Evolutionary conservation across 2,797 vertebrate genomes (phyloP).

Genomic region (Etheostoma nigrum): DNA sequence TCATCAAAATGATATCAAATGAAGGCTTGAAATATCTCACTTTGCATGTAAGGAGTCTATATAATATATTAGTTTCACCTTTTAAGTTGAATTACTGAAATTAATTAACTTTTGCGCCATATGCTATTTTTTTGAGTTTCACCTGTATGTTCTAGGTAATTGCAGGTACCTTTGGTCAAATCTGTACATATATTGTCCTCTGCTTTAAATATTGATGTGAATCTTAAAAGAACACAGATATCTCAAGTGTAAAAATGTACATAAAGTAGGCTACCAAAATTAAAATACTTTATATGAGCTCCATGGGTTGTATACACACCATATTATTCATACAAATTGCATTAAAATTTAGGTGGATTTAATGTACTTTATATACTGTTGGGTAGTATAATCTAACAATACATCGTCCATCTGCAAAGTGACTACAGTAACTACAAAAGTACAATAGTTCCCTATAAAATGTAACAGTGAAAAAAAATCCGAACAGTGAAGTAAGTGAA

Average conservation of each 20-base stretch:
- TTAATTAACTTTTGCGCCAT: no score
- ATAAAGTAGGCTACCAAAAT: neutral
- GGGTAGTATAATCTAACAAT: no score
- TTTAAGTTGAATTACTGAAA: no score
- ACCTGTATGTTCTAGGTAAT: neutral
- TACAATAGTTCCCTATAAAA: neutral
- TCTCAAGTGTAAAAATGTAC: neutral
- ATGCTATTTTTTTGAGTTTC: no score
- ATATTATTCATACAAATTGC: no score
- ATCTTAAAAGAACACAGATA: neutral
- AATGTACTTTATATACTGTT: neutral
- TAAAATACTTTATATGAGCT: neutral
- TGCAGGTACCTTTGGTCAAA: neutral
- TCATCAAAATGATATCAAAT: no score
- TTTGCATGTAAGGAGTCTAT: no score
- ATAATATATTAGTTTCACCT: no score
- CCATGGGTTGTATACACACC: no score
- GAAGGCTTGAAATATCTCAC: no score
- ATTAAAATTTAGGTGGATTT: no score
- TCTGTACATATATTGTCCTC: neutral
- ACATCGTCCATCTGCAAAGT: neutral
- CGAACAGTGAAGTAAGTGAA: neutral
- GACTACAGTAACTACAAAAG: neutral
- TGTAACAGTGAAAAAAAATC: no score
- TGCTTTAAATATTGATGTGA: neutral